Base-by-base conservation (phyloP, 2,797 vertebrate species). In the Syngnathus rostellatus region DNA sequence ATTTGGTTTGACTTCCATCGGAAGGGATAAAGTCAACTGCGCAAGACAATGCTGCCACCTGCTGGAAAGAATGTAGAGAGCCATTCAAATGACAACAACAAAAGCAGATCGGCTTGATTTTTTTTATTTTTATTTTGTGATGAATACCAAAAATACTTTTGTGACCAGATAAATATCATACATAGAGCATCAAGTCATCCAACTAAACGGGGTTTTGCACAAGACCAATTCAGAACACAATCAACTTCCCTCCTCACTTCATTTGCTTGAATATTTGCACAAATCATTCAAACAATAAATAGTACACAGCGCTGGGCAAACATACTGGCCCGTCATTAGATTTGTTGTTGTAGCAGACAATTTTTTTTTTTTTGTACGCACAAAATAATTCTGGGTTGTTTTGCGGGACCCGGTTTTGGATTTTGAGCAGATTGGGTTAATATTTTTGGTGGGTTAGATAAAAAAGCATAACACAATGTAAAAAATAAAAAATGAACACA, bases 121-220 rank as follows among this genome's bases (percentile, higher is more conserved):
- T 68, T 77, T 67, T 1, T n/a, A 23, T 40, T 61, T 62, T 65
- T 65, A 58, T 66, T 88, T 89, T 93, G 85, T 86, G 81, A 84
- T 89, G 83, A 93, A 93, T 92, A 91, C 87, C 92, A 95, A 94
- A 90, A 91, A 92, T 92, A 92, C 87, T 88, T 93, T 91, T 89
- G 84, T 88, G 89, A 90, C 85, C 89, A 89, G 91, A 92, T 92
- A 91, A 91, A 91, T 90, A 90, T 87, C 68, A 80, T 85, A 90
- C 83, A 86, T 90, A 93, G 70, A 88, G 81, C 83, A 80, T 84
- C 67, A 89, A 86, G 81, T 83, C 77, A 87, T 84, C 80, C 78
- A 87, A 89, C 84, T 63, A 86, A 43, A 89, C 68, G 86, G 77
- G 84, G 84, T 88, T 89, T 86, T 89, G 86, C 85, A 88, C 90